Evolutionary conservation across 2,888 invertebrate genomes (phyloP).

Genomic region (Plagodis dolabraria): DNA sequence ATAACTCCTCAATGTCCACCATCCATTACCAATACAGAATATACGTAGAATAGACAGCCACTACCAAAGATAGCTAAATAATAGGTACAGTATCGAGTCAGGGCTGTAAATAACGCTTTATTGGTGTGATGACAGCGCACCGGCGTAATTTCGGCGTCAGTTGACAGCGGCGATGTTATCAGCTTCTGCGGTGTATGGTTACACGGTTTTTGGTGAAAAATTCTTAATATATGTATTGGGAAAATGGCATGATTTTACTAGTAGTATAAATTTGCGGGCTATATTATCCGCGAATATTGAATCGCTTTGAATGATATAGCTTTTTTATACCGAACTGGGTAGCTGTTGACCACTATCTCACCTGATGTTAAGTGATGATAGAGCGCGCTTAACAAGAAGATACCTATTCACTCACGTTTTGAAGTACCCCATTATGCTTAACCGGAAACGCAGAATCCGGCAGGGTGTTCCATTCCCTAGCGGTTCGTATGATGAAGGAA

Average conservation of each 20-base stretch:
- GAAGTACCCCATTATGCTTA: no score
- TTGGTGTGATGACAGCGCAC: slow-evolving; percentile 33
- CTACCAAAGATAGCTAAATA: background rate
- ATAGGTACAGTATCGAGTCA: slow-evolving; percentile 16
- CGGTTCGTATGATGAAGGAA: no score
- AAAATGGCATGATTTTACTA: background rate
- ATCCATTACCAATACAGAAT: background rate
- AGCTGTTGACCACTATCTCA: no score
- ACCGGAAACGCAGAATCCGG: no score
- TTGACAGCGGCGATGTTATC: slow-evolving; percentile 10
- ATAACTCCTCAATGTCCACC: no score
- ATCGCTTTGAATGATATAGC: no score
- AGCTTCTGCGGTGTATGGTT: background rate
- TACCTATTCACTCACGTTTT: no score
- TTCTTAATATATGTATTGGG: background rate
- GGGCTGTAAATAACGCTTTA: slow-evolving; percentile 34
- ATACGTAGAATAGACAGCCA: background rate
- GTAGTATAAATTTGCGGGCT: background rate
- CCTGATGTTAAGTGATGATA: no score
- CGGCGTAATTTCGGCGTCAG: slow-evolving; percentile 17
- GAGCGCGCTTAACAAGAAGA: no score
- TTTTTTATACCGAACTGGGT: no score
- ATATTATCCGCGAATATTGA: background rate
- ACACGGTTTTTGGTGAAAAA: slow-evolving; percentile 1
- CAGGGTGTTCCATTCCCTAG: no score